Percentiles rank a stretch among this genome's conserved stretches.
These are phyloP conservation scores for Nymphicus hollandicus DNA, from an alignment of 2,113 vertebrate genomes.

Conservation along the genomic window DNA sequence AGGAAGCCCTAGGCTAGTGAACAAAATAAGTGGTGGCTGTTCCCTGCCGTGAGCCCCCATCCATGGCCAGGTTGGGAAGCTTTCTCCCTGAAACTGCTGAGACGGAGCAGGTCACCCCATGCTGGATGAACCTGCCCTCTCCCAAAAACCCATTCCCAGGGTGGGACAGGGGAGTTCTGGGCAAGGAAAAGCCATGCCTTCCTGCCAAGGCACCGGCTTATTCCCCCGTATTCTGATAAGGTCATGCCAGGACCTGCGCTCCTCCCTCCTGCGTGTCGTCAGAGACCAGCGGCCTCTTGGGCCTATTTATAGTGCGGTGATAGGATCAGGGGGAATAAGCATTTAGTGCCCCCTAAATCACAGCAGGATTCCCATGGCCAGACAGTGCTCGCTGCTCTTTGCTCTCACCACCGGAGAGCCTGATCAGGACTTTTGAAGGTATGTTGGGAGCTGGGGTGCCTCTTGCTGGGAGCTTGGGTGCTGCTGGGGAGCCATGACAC, in stretches of 20 bases:
- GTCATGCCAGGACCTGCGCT: neutral
- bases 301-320: slow-evolving; percentile 30
- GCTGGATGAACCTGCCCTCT: neutral
- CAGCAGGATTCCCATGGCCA: neutral
- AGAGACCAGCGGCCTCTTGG: neutral
- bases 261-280: neutral
- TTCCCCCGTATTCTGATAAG: neutral
- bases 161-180: neutral
- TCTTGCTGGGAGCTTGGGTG: neutral
- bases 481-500: neutral
- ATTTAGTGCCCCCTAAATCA: neutral
- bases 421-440: neutral
- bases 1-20: neutral
- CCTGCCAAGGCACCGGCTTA: neutral
- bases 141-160: neutral
- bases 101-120: neutral
- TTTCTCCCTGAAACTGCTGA: neutral
- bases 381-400: neutral
- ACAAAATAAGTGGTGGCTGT: neutral
- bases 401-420: fast-evolving
- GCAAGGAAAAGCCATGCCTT: fast-evolving
- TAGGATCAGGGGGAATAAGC: slow-evolving; percentile 49
- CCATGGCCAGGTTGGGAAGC: neutral
- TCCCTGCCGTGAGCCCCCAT: fast-evolving
- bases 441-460: neutral